Evolutionary conservation across 2,113 vertebrate genomes (phyloP), one percentile per base, ranked within the genome.

Genomic region (Connochaetes taurinus): DNA sequence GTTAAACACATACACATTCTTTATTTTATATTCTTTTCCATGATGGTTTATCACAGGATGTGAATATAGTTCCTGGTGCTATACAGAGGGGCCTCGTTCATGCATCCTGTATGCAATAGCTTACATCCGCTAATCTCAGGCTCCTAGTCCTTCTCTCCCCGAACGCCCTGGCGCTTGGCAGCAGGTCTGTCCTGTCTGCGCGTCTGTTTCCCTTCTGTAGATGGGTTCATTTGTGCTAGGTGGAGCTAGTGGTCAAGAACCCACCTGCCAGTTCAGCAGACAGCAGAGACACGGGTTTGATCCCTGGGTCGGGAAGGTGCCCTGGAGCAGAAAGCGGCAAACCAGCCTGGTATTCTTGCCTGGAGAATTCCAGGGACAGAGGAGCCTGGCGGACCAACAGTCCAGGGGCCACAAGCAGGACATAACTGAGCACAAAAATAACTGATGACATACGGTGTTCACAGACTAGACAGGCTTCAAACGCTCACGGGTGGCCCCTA

Each of bases 51-150:
- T 25, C 10, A 12, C 71, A 40, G 71, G 36, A 25, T 7, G 13
- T 40, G 36, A 40, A 1, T 25, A 1, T 13, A 2, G 36, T 25
- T 40, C 10, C 23, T 2, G 1, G 71, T 43, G 71, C 71, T 25
- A 23, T 6, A 7, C 71, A 12, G 36, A 14, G 14, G 71, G 19
- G 12, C 21, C 71, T 25, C 1, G 0, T 43, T 3, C 14, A 14
- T 2, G 21, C 23, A 13, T 25, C 71, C 71, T 7, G 6, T 25
- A 43, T 1, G 36, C 2, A 1, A 43, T 2, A 12, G 11, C 4
- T 43, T 14, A 7, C 3, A 25, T 43, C 67, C 3, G 12, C 71
- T 76, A 25, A 43, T 27, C 36, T 43, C 23, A 43, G 12, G 40
- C 3, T 7, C 71, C 36, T 36, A 76, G 71, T 25, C 11, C 67